phyloP scores from a whole-genome alignment of 1,140 invertebrate genomes.

The Drosophila mayri region DNA sequence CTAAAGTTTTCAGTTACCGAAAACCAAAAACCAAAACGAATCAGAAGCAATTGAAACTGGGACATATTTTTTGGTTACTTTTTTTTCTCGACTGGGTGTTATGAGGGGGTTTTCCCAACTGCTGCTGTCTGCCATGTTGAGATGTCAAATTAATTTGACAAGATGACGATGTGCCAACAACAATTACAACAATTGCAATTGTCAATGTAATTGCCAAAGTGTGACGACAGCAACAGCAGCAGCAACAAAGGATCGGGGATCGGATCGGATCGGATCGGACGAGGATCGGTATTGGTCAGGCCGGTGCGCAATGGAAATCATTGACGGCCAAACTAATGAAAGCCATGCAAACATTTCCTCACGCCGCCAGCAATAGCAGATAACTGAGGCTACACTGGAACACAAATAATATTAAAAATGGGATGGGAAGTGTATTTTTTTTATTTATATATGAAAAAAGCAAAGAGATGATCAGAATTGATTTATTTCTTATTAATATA shows the following conservation, averaged over 20 bases:
- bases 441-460: background rate
- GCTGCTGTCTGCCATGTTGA: slow-evolving; percentile 51
- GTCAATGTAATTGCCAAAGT: slow-evolving; percentile 78
- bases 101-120: slow-evolving; percentile 26
- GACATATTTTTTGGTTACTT: background rate
- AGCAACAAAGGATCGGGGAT: slow-evolving; percentile 29
- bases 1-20: slow-evolving; percentile 72
- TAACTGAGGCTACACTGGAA: slow-evolving; percentile 7
- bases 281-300: slow-evolving; percentile 23
- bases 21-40: slow-evolving; percentile 48
- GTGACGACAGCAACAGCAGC: slow-evolving; percentile 65
- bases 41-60: slow-evolving; percentile 32
- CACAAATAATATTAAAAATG: background rate
- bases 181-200: slow-evolving; percentile 79
- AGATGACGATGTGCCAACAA: slow-evolving; percentile 79
- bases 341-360: slow-evolving; percentile 82
- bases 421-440: background rate
- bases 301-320: slow-evolving; percentile 51
- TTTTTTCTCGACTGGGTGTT: slow-evolving; percentile 7
- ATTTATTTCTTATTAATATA: background rate
- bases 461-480: background rate
- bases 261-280: slow-evolving; percentile 45
- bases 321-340: slow-evolving; percentile 76
- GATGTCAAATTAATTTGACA: slow-evolving; percentile 81
- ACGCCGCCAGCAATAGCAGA: slow-evolving; percentile 73